A percentile compares a stretch with the other conserved stretches of the same genome.
Evolutionary conservation across 2,888 invertebrate species (phyloP).

Genomic region (Cosmia trapezina): DNA sequence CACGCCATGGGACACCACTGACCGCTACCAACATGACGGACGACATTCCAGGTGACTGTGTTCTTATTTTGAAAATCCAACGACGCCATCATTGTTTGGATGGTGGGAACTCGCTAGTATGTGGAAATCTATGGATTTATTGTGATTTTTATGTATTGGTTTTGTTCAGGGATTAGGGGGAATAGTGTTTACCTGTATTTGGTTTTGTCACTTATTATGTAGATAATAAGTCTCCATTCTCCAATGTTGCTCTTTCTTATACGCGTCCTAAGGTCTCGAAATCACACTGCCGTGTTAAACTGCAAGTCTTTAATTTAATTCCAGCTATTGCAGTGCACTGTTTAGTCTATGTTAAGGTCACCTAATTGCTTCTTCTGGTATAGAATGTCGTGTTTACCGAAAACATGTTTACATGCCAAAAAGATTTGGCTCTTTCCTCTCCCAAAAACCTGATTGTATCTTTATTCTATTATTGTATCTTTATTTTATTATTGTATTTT

Average conservation of each 20-base stretch:
- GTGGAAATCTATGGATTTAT: conserved; percentile 16
- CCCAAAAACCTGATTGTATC: conserved; percentile 12
- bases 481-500: no score
- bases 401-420: conserved; percentile 5
- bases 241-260: background rate
- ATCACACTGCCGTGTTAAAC: background rate
- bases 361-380: background rate
- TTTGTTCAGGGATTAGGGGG: background rate
- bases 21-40: conserved; percentile 71
- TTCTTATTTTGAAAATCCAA: conserved; percentile 51
- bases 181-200: background rate
- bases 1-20: conserved; percentile 74
- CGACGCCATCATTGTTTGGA: conserved; percentile 26
- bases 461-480: no score
- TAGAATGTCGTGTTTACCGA: background rate
- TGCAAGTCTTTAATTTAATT: background rate
- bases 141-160: conserved; percentile 25
- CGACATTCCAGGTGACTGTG: conserved; percentile 86
- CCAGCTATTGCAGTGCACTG: background rate
- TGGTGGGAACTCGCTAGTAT: conserved; percentile 23
- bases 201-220: background rate
- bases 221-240: background rate
- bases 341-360: background rate
- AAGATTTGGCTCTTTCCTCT: conserved; percentile 25
- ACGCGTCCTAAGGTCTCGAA: background rate